Percentiles rank a stretch among this genome's conserved stretches.
These are phyloP conservation scores for Papilio dardanus DNA, from an alignment of 1,140 invertebrate species.

Conservation along the genomic window DNA sequence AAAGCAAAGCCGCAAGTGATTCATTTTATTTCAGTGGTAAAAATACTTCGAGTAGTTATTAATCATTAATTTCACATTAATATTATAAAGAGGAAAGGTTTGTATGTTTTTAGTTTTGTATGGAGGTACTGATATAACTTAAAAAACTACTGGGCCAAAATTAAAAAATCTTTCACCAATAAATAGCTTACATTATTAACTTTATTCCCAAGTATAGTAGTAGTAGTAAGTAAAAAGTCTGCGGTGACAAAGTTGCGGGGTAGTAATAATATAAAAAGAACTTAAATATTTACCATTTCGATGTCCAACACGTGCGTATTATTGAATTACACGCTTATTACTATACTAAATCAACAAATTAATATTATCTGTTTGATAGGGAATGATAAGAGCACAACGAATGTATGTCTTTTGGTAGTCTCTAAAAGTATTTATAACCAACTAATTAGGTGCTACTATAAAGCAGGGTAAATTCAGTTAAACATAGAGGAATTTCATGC, in stretches of 20 bases:
- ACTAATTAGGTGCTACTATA: not conserved
- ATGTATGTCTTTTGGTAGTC: not conserved
- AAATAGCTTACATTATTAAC: no score
- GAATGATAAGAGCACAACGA: not conserved
- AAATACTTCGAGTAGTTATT: not conserved
- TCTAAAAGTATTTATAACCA: no score
- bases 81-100: no score
- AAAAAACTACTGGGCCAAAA: no score
- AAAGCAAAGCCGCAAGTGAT: not conserved
- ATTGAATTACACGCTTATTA: slow-evolving; percentile 5
- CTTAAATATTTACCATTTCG: slow-evolving; percentile 26
- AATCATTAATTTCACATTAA: not conserved
- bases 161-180: no score
- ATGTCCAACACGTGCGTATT: not conserved
- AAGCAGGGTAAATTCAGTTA: not conserved
- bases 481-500: not conserved
- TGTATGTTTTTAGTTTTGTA: no score
- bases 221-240: no score
- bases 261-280: not conserved
- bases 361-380: not conserved
- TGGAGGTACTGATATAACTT: no score
- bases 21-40: not conserved
- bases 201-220: no score
- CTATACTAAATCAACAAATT: not conserved
- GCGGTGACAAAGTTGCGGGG: no score